Percentiles rank a stretch among this genome's conserved stretches.
Conservation (phyloP, 2,113 vertebrate species). For the Melanotaenia duboulayi region DNA sequence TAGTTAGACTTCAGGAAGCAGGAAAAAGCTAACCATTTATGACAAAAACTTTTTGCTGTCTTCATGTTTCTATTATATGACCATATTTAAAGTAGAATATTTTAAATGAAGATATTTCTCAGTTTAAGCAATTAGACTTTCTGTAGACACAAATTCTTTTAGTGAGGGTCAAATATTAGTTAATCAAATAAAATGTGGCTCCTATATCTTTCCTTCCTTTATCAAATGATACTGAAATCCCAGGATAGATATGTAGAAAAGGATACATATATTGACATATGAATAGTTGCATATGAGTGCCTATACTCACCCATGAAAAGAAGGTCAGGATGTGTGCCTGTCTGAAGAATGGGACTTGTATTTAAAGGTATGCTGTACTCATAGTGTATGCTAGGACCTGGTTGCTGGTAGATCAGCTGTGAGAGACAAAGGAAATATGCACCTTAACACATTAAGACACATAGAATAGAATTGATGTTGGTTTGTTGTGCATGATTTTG, state of each 20-base stretch:
- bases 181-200: slow-evolving; percentile 36
- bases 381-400: slow-evolving; percentile 73
- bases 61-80: background rate
- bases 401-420: slow-evolving; percentile 83
- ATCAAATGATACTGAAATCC: slow-evolving; percentile 21
- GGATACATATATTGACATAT: no score
- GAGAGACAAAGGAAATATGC: slow-evolving; percentile 1
- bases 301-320: slow-evolving; percentile 63
- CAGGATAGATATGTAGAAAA: slow-evolving; percentile 26
- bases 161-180: slow-evolving; percentile 20
- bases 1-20: no score
- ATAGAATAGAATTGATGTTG: background rate
- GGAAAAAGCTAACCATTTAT: no score
- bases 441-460: background rate
- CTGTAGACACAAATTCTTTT: background rate
- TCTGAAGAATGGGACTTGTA: slow-evolving; percentile 39
- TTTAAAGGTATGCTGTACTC: slow-evolving; percentile 73
- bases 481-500: slow-evolving; percentile 3
- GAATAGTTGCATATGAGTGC: background rate
- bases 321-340: slow-evolving; percentile 40
- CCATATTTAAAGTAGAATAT: no score
- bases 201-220: slow-evolving; percentile 21
- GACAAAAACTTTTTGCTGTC: background rate
- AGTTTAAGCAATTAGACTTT: background rate
- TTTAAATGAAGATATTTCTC: no score